Evolutionary conservation across 2,113 vertebrate species (phyloP), one percentile per base, ranked within the genome.

Genomic region (Bubalus kerabau): DNA sequence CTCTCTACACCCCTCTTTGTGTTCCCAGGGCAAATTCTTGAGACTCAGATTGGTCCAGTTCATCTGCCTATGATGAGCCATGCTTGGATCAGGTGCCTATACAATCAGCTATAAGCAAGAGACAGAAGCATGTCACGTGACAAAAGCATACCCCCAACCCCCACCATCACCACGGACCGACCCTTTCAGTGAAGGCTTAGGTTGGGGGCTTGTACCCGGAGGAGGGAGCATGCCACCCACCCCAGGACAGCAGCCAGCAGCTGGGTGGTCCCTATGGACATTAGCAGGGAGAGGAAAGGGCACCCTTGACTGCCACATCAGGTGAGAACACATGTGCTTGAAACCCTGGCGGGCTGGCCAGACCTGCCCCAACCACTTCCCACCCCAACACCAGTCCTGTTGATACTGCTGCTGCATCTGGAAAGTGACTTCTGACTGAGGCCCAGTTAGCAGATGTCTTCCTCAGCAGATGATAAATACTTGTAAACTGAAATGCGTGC

Each of bases 381-480:
- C 56, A 57, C 88, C 67, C 56, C 76, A 60, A 23, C 50, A 82
- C 48, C 88, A 88, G 36, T 56, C 36, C 76, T 85, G 21, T 4
- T n/a, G n/a, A 78, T 52, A 6, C 48, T 48, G 86, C 86, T 84
- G 23, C 64, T 85, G 46, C 19, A 24, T 67, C 92, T 43, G 23
- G 32, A 85, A 50, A 46, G 28, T 40, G 71, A 90, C 60, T 96
- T 91, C 86, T 59, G 50, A 86, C n/a, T 50, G 52, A 82, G 85
- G 46, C 60, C 81, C 82, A 16, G 48, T 71, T 57, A 83, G 78
- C 91, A 81, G 54, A 30, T 16, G 36, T 78, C 82, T 87, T 88
- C 67, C 82, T 97, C 67, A 93, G 87, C 95, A 92, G 82, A 97
- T 62, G 94, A 43, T 91, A 92, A 96, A 94, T 94, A 95, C 71